Evolutionary conservation across 2,113 vertebrate species (phyloP).

Genomic region (Aptenodytes patagonicus): DNA sequence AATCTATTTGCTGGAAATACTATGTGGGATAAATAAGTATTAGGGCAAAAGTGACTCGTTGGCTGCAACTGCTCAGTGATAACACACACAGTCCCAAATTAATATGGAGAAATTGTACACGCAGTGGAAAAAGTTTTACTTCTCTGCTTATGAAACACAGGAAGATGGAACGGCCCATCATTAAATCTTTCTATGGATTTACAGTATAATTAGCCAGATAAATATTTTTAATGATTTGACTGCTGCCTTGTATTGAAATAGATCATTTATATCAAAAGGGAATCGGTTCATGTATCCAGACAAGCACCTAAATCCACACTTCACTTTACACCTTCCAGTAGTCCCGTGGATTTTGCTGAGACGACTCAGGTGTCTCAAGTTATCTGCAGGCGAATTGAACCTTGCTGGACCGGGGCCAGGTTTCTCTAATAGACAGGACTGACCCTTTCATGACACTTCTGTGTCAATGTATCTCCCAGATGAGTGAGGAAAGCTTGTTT

Average conservation of each 20-base stretch:
- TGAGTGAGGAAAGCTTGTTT: not conserved
- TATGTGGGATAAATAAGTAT: not conserved
- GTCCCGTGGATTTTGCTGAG: not conserved
- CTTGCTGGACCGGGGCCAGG: not conserved
- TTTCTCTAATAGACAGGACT: not conserved
- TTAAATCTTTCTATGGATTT: not conserved
- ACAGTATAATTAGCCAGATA: not conserved
- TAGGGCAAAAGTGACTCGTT: not conserved
- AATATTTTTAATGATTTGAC: not conserved
- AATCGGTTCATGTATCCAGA: not conserved
- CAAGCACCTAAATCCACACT: not conserved
- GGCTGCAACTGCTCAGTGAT: not conserved
- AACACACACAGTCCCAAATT: not conserved
- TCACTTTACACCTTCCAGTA: not conserved
- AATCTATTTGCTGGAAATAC: not conserved
- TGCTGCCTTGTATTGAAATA: not conserved
- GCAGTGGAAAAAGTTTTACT: not conserved
- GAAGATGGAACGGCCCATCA: not conserved
- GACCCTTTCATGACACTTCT: not conserved
- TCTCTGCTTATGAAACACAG: not conserved
- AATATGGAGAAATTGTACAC: fast-evolving
- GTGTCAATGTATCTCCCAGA: no score
- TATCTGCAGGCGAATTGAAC: not conserved
- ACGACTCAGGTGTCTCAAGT: not conserved
- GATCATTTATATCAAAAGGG: not conserved